Evolutionary conservation across 1,140 invertebrate genomes (phyloP).

Genomic region (Odontomachus brunneus): DNA sequence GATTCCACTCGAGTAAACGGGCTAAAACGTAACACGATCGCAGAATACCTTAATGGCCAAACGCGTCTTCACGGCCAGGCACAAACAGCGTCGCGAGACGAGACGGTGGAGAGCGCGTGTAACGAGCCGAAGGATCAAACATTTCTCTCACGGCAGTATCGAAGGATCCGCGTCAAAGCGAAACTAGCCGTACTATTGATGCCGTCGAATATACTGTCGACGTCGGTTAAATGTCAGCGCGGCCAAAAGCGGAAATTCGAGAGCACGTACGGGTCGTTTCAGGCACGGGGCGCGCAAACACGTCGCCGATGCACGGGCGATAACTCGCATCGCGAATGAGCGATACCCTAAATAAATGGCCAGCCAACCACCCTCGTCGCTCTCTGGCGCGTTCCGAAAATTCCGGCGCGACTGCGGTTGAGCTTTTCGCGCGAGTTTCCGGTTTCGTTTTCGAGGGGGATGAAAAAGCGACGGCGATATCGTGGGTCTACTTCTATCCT

Average conservation of each 20-base stretch:
- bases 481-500: not conserved
- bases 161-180: slow-evolving; percentile 25
- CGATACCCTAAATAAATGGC: slow-evolving; percentile 39
- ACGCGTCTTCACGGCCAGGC: no score
- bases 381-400: slow-evolving; percentile 22
- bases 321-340: slow-evolving; percentile 33
- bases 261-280: slow-evolving; percentile 40
- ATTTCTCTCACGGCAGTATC: not conserved
- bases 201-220: slow-evolving; percentile 23
- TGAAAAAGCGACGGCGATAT: slow-evolving; percentile 1
- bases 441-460: slow-evolving; percentile 11
- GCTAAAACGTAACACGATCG: no score
- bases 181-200: slow-evolving; percentile 22
- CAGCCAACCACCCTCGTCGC: not conserved
- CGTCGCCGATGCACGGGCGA: slow-evolving; percentile 1
- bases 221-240: slow-evolving; percentile 49
- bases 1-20: no score
- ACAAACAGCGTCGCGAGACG: no score
- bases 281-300: slow-evolving; percentile 14
- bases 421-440: slow-evolving; percentile 7
- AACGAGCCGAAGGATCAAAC: not conserved
- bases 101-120: not conserved
- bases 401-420: not conserved
- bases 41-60: no score
- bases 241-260: slow-evolving; percentile 44